A percentile compares a stretch with the other conserved stretches of the same genome.
These are phyloP conservation scores for Brachirus orientalis DNA, from an alignment of 2,113 vertebrate genomes.

Conservation along the genomic window DNA sequence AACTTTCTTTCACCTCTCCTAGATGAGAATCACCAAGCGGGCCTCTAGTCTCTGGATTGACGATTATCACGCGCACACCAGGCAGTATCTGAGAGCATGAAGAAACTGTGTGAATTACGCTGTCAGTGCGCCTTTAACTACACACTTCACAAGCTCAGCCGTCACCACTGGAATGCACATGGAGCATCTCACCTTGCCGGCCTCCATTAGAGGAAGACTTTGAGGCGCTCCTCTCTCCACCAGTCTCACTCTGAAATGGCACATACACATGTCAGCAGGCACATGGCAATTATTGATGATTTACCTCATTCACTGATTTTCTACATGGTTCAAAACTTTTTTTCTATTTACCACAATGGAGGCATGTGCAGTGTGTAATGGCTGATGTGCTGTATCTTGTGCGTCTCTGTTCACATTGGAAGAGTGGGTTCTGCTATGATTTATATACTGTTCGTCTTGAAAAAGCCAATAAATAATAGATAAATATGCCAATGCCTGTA, in stretches of 20 bases:
- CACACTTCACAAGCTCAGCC: not conserved
- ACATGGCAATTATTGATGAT: not conserved
- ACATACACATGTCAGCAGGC: slow-evolving; percentile 12
- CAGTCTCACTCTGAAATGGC: slow-evolving; percentile 88
- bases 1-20: slow-evolving; percentile 81
- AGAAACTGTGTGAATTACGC: not conserved
- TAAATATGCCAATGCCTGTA: too few relatives aligned
- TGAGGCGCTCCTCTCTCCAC: slow-evolving; percentile 97
- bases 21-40: slow-evolving; percentile 97
- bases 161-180: not conserved
- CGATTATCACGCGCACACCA: slow-evolving; percentile 96
- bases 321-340: too few relatives aligned
- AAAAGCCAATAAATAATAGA: too few relatives aligned
- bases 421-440: too few relatives aligned
- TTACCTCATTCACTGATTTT: too few relatives aligned
- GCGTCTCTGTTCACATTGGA: too few relatives aligned
- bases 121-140: not conserved
- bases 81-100: slow-evolving; percentile 88
- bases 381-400: too few relatives aligned
- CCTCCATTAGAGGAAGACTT: slow-evolving; percentile 95
- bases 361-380: too few relatives aligned
- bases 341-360: not conserved
- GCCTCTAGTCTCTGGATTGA: slow-evolving; percentile 96
- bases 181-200: slow-evolving; percentile 90
- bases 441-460: too few relatives aligned